Base-by-base conservation (phyloP, 2,797 vertebrate species). In the Gallirallus australis region DNA sequence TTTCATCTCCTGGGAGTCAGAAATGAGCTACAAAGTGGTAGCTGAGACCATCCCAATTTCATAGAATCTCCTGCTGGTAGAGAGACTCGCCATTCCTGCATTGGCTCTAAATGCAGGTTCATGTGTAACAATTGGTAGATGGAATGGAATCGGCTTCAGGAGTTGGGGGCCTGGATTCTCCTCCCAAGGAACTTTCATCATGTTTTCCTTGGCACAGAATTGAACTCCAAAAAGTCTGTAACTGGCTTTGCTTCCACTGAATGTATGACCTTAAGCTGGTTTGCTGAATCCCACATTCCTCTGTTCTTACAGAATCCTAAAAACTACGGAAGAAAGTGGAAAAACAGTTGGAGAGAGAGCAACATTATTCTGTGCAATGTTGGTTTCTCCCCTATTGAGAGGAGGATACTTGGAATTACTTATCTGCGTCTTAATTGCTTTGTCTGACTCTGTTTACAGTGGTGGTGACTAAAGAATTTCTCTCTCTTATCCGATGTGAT, bases 331-430 rank as follows among this genome's bases (percentile, higher is more conserved):
- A 77, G 18, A 78, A 86, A 60, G 12, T 69, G 25, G 25, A 63
- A 80, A 93, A 92, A 63, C 0, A 1, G 16, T 60, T 83, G 56
- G 64, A 69, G 24, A 90, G 64, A 69, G 24, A 90, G 39, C 17
- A 18, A 3, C 65, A 52, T 40, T 84, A 70, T 84, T 94, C n/a
- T 76, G n/a, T 59, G 27, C 37, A 52, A 19, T 20, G 35, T 16
- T 89, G 64, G 19, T 70, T 86, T 42, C 47, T 90, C 23, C 30
- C 42, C 14, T 76, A 0, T 40, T 53, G 54, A 90, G 72, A 90
- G 72, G 45, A 70, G 68, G 45, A 79, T 94, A 65, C 52, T 90
- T 90, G 59, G 33, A 93, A 90, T 95, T 90, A 72, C 68, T 94
- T 90, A 72, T 86, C 85, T 93, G 53, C 80, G 66, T 93, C 82